Conservation (phyloP, 2,113 vertebrate genomes). For the Strix aluco region DNA sequence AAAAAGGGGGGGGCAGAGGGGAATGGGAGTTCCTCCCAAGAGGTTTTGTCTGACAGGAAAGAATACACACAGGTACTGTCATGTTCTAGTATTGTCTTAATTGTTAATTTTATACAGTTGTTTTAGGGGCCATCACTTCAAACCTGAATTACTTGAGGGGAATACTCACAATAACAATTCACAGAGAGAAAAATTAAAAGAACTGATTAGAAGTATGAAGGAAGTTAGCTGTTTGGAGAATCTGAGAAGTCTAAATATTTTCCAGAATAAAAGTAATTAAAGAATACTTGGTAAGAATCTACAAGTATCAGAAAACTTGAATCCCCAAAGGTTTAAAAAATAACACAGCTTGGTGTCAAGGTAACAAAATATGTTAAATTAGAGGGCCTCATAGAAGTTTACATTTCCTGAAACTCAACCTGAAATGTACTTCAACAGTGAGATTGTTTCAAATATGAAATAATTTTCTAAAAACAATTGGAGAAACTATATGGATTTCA, state of each 20-base stretch:
- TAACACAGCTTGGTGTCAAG: neutral
- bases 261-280: neutral
- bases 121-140: neutral
- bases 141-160: neutral
- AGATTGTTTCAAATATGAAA: neutral
- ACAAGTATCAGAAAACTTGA: neutral
- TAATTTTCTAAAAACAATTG: neutral
- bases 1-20: fast-evolving
- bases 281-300: neutral
- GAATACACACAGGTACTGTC: neutral
- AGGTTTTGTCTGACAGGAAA: neutral
- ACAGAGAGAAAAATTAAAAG: neutral
- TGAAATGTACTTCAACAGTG: neutral
- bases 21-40: neutral
- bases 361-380: neutral
- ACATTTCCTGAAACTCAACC: neutral
- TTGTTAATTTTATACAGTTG: neutral
- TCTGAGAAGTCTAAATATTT: neutral
- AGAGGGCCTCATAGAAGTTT: neutral
- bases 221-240: neutral
- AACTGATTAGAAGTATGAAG: neutral
- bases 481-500: neutral
- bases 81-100: neutral
- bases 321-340: neutral
- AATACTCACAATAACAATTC: neutral